Conservation (phyloP, 2,888 invertebrate genomes). For the Ochropleura leucogaster region DNA sequence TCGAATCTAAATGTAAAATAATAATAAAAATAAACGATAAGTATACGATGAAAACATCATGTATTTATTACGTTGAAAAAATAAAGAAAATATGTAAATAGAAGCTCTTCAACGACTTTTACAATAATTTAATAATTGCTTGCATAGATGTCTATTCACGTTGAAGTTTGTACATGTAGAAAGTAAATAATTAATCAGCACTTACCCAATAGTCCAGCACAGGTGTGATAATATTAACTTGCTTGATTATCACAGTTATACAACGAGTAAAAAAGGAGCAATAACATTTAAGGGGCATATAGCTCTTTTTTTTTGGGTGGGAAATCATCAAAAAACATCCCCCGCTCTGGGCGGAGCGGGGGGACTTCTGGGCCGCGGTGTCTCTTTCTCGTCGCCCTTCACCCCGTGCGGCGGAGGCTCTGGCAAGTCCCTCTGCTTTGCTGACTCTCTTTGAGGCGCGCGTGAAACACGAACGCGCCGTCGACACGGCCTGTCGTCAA, state of each 20-base stretch:
- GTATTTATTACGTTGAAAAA: constrained; percentile 42
- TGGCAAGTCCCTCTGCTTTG: too few species aligned
- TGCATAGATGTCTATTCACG: constrained; percentile 8
- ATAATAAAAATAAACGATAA: constrained; percentile 25
- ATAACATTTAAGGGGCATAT: too few species aligned
- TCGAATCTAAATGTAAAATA: constrained; percentile 40
- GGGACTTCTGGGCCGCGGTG: too few species aligned
- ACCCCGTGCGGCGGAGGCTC: too few species aligned
- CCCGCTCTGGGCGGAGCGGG: too few species aligned
- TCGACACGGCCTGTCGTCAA: too few species aligned
- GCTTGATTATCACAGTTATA: neutral
- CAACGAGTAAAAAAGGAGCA: too few species aligned
- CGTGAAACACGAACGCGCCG: too few species aligned
- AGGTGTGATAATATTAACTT: constrained; percentile 18
- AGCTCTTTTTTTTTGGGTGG: too few species aligned
- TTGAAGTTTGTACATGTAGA: constrained; percentile 43
- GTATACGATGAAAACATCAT: constrained; percentile 56
- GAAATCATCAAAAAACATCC: too few species aligned
- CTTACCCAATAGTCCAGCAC: constrained; percentile 33
- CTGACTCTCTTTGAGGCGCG: too few species aligned
- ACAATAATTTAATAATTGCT: constrained; percentile 20
- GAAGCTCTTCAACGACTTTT: constrained; percentile 15
- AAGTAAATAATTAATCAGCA: constrained; percentile 24
- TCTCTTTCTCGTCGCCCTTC: too few species aligned
- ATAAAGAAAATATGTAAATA: neutral